Evolutionary conservation across 2,888 invertebrate species (phyloP).

Genomic region (Heliconius erato): DNA sequence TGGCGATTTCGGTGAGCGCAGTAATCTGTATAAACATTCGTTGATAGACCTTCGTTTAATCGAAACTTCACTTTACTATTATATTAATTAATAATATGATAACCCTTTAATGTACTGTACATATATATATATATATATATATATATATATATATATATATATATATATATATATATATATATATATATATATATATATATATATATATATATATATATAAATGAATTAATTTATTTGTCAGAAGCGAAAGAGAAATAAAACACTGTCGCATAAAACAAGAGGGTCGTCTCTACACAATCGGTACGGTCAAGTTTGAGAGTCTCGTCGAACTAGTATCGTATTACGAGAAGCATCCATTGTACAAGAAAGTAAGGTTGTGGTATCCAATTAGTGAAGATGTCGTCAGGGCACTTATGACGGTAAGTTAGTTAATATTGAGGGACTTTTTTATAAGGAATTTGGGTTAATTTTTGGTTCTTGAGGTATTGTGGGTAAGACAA

Average conservation of each 20-base stretch:
- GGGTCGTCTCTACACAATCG: conserved; percentile 95
- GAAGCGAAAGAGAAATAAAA: conserved; percentile 97
- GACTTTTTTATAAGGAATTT: too few species aligned
- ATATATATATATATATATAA: not conserved
- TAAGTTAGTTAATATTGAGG: conserved; percentile 57
- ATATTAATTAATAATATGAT: too few species aligned
- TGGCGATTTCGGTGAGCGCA: too few species aligned
- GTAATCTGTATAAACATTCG: too few species aligned
- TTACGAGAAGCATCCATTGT: conserved; percentile 96
- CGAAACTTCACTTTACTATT: too few species aligned
- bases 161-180: not conserved
- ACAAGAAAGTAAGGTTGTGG: conserved; percentile 94
- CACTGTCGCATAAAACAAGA: conserved; percentile 98
- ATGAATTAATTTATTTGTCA: conserved; percentile 67
- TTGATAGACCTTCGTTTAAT: too few species aligned
- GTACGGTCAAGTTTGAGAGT: conserved; percentile 97
- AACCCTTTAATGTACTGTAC: not conserved
- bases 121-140: not conserved
- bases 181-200: not conserved
- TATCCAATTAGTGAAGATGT: conserved; percentile 93
- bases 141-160: not conserved
- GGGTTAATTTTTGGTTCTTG: too few species aligned
- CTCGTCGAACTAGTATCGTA: conserved; percentile 97
- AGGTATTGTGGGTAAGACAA: too few species aligned
- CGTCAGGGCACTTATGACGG: conserved; percentile 87